These are phyloP conservation scores for Globia sparganii DNA, from an alignment of 2,888 invertebrate genomes.

Conservation along the genomic window DNA sequence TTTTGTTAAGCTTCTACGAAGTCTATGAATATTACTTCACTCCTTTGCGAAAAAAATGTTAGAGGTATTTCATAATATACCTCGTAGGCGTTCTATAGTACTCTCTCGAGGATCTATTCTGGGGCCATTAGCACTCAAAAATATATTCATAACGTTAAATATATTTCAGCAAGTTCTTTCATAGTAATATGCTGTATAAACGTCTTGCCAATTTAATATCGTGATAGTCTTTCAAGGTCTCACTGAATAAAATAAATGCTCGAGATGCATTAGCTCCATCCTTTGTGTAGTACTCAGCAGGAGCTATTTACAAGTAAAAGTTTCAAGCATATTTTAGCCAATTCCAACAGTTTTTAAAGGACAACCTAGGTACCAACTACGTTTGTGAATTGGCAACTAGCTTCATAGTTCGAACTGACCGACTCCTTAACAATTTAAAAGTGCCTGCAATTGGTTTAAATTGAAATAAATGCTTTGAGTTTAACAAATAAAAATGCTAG, in stretches of 20 bases:
- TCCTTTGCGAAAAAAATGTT: conserved; percentile 7
- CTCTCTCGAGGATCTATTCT: conserved; percentile 38
- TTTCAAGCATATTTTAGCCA: conserved; percentile 21
- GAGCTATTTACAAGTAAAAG: conserved; percentile 1
- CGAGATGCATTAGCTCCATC: conserved; percentile 2
- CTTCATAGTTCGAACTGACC: neutral
- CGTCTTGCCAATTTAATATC: neutral
- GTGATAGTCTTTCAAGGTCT: neutral
- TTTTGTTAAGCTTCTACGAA: conserved; percentile 11
- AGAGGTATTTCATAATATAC: conserved; percentile 6
- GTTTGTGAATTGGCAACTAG: neutral
- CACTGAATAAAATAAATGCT: conserved; percentile 3
- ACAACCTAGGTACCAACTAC: neutral
- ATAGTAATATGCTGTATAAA: neutral
- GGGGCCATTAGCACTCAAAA: neutral
- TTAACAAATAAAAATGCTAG: conserved; percentile 3
- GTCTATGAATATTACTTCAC: conserved; percentile 8
- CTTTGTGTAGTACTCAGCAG: conserved; percentile 5
- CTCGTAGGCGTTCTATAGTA: neutral
- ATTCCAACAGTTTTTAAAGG: neutral
- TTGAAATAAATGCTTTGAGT: neutral
- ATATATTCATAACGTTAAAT: neutral
- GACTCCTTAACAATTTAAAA: neutral
- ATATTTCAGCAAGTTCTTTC: neutral
- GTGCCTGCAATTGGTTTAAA: neutral